Conservation (phyloP, 2,113 vertebrate genomes). For the Passer domesticus region DNA sequence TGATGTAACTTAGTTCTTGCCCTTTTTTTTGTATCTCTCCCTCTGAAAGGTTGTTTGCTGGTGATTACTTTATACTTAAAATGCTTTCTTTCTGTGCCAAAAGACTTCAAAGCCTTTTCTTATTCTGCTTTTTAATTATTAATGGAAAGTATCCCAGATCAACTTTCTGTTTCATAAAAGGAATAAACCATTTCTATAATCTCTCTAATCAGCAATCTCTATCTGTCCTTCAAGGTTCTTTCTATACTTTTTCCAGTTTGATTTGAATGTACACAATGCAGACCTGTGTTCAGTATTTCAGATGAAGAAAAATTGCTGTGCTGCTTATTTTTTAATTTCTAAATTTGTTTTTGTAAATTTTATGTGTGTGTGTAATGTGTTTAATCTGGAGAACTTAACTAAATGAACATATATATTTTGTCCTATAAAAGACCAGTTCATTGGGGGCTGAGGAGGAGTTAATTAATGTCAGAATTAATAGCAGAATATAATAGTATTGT, state of each 20-base stretch:
- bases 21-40: background rate
- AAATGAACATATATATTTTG: background rate
- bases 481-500: background rate
- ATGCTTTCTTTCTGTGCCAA: background rate
- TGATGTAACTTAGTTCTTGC: background rate
- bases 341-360: background rate
- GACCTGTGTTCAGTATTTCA: background rate
- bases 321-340: slow-evolving; percentile 25
- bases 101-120: background rate
- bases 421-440: background rate
- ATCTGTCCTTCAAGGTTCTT: background rate
- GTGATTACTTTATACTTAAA: background rate
- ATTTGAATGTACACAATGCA: background rate
- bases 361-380: background rate
- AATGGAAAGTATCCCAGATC: background rate
- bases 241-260: background rate
- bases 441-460: background rate
- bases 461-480: background rate
- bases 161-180: background rate
- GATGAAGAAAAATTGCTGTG: background rate
- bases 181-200: background rate
- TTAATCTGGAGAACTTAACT: background rate
- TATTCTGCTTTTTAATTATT: background rate
- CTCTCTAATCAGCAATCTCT: background rate
- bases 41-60: background rate